These are phyloP conservation scores for Hypotaenidia philippensis DNA, from an alignment of 2,797 vertebrate genomes.

Conservation along the genomic window DNA sequence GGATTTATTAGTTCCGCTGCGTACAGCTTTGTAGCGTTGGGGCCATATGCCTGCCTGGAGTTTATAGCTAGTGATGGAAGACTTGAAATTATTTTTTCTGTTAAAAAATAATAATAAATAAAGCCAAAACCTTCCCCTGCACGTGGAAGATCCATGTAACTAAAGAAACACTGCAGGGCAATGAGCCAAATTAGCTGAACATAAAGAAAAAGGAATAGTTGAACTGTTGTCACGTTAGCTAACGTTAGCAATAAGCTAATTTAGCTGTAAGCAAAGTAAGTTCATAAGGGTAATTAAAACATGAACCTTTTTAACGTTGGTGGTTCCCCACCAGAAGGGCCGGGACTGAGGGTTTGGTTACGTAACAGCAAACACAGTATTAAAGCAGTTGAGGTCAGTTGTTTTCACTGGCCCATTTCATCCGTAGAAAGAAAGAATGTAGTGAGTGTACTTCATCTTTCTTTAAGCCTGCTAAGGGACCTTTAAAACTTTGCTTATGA, in stretches of 20 bases:
- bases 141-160: not conserved
- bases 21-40: not conserved
- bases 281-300: not conserved
- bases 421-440: slow-evolving; percentile 39
- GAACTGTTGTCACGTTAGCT: not conserved
- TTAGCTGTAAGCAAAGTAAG: not conserved
- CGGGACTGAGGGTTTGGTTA: not conserved
- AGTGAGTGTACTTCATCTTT: slow-evolving; percentile 21
- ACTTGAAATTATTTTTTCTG: slow-evolving; percentile 41
- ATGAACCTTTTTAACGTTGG: not conserved
- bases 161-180: not conserved
- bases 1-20: slow-evolving; percentile 60
- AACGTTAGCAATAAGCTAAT: not conserved
- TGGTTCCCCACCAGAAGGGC: not conserved
- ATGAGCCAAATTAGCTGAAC: not conserved
- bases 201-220: not conserved
- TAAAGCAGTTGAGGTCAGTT: slow-evolving; percentile 61
- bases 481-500: slow-evolving; percentile 53
- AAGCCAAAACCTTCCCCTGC: not conserved
- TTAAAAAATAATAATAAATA: not conserved
- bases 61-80: slow-evolving; percentile 31
- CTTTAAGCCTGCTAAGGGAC: slow-evolving; percentile 6
- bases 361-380: not conserved
- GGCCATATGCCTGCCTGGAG: not conserved
- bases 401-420: slow-evolving; percentile 47